phyloP scores from a whole-genome alignment of 2,888 invertebrate genomes.

The Omphaloscelis lunosa region DNA sequence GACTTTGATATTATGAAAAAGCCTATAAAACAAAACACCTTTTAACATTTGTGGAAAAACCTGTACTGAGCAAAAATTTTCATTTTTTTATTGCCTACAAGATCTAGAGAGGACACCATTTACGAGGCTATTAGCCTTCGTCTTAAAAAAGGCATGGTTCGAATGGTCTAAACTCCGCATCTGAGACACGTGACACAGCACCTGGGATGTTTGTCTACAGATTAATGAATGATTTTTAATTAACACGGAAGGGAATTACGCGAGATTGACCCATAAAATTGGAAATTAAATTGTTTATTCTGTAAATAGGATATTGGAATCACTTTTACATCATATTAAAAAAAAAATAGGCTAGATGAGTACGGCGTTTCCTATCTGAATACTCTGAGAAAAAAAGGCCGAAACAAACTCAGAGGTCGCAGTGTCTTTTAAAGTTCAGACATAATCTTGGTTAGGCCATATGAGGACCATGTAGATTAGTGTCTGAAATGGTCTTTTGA shows the following conservation, averaged over 20 bases:
- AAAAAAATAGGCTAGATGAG: no score
- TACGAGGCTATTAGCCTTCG: not conserved
- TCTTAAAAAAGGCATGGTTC: not conserved
- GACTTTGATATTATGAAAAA: not conserved
- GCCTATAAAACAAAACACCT: not conserved
- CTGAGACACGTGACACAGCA: not conserved
- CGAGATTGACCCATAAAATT: not conserved
- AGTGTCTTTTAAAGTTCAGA: no score
- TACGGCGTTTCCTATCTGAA: no score
- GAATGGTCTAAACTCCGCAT: not conserved
- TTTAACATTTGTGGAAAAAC: not conserved
- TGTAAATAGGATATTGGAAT: no score
- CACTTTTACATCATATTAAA: no score
- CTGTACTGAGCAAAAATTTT: conserved; percentile 13
- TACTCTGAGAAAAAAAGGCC: no score
- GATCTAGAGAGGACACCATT: conserved; percentile 1
- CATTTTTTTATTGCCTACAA: not conserved
- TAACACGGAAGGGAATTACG: not conserved
- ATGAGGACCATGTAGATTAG: no score
- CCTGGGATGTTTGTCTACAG: not conserved
- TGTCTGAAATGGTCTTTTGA: no score
- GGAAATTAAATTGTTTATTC: no score
- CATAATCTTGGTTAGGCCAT: no score
- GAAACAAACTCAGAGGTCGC: no score
- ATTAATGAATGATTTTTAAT: not conserved